Evolutionary conservation across 2,888 invertebrate genomes (phyloP).

Genomic region (Nycteola revayana): DNA sequence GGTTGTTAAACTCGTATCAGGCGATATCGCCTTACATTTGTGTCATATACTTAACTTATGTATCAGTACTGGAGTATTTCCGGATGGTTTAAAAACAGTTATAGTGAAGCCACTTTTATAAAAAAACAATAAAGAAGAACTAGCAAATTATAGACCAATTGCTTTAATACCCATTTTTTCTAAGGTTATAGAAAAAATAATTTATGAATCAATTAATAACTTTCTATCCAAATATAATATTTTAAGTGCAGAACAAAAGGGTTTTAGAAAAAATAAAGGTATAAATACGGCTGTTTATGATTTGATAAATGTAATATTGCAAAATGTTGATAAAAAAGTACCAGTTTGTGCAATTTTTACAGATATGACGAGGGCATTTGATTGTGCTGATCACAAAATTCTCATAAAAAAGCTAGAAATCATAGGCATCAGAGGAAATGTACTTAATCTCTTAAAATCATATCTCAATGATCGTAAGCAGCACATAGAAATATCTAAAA

Average conservation of each 20-base stretch:
- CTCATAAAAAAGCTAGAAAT: not conserved
- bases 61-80: not conserved
- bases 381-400: not conserved
- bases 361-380: too few relatives aligned
- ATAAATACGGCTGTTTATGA: conserved; percentile 3
- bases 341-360: too few relatives aligned
- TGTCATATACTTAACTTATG: not conserved
- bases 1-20: not conserved
- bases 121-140: not conserved
- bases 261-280: conserved; percentile 1
- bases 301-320: not conserved
- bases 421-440: conserved; percentile 1
- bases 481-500: not conserved
- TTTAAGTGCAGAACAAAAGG: conserved; percentile 1
- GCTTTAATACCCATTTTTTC: not conserved
- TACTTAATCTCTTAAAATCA: not conserved
- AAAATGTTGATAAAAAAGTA: not conserved
- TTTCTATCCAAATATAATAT: not conserved
- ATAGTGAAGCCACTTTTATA: not conserved
- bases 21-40: not conserved
- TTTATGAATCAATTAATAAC: conserved; percentile 6
- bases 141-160: not conserved
- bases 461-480: not conserved
- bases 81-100: not conserved
- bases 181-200: not conserved